phyloP scores from a whole-genome alignment of 2,888 invertebrate genomes.

The Camptogramma bilineatum region DNA sequence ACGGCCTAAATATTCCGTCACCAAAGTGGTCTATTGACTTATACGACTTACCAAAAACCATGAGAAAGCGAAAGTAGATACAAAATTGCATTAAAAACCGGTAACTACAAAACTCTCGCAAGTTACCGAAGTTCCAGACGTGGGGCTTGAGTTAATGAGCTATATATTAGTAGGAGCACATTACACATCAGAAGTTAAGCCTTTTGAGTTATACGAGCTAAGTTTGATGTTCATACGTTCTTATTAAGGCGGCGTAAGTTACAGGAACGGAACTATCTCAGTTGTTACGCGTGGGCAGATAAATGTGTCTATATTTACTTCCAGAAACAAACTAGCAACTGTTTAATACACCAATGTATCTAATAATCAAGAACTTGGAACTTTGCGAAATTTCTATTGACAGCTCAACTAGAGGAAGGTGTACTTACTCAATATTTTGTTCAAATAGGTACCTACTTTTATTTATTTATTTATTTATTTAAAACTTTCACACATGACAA shows the following conservation, averaged over 20 bases:
- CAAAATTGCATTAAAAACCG: slow-evolving; percentile 30
- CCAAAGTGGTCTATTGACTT: no score
- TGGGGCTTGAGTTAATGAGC: slow-evolving; percentile 42
- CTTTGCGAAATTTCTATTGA: no score
- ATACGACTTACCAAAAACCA: background rate
- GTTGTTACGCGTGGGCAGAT: slow-evolving; percentile 11
- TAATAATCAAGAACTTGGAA: no score
- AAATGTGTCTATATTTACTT: background rate
- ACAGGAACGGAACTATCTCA: slow-evolving; percentile 8
- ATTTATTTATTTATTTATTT: no score
- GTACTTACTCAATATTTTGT: no score
- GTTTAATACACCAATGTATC: no score
- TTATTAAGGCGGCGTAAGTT: slow-evolving; percentile 26
- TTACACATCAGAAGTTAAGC: slow-evolving; percentile 62
- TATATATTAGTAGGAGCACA: slow-evolving; percentile 47
- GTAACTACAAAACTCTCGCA: slow-evolving; percentile 30
- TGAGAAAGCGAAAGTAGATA: background rate
- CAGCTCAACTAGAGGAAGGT: no score
- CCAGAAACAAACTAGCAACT: no score
- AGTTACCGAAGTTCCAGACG: slow-evolving; percentile 40
- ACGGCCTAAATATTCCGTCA: no score
- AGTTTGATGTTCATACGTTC: slow-evolving; percentile 63
- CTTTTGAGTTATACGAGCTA: slow-evolving; percentile 66
- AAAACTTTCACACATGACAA: no score
- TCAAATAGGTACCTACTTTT: no score